A percentile compares a stretch with the other conserved stretches of the same genome.
Evolutionary conservation across 2,888 invertebrate species (phyloP).

Genomic region (Lasioglossum oenotherae): DNA sequence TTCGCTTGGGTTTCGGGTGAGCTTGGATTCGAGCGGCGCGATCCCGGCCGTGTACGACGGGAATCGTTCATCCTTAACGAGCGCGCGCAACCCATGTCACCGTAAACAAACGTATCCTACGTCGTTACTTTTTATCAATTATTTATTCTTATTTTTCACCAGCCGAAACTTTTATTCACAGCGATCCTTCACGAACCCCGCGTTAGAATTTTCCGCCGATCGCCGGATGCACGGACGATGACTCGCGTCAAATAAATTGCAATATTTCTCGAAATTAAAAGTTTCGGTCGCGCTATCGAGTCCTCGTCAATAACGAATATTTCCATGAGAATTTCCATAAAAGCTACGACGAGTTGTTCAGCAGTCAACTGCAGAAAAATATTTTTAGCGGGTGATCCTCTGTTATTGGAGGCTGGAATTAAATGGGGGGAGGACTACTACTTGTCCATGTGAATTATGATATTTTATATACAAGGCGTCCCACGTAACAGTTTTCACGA

Average conservation of each 20-base stretch:
- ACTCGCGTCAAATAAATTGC: conserved; percentile 44
- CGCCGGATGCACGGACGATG: conserved; percentile 29
- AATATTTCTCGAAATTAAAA: conserved; percentile 36
- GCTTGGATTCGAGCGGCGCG: conserved; percentile 11
- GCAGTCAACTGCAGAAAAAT: background rate
- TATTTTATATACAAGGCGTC: no score
- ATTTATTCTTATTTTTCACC: conserved; percentile 17
- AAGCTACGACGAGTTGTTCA: background rate
- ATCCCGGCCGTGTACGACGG: conserved; percentile 6
- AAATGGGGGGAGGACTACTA: background rate
- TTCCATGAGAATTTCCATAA: background rate
- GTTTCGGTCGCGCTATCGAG: conserved; percentile 38
- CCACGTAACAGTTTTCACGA: no score
- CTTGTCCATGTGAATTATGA: background rate
- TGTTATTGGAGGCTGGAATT: background rate
- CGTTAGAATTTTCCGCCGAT: background rate
- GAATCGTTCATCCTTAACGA: conserved; percentile 38
- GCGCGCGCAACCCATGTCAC: background rate
- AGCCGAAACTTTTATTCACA: conserved; percentile 39
- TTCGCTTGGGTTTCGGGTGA: conserved; percentile 13
- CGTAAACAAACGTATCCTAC: conserved; percentile 16
- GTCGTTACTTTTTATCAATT: background rate
- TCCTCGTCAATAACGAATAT: conserved; percentile 36
- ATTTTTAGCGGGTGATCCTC: background rate
- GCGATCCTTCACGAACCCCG: conserved; percentile 24